Base-by-base conservation (phyloP, 2,797 vertebrate genomes). In the Pseudotriccus pelzelni region DNA sequence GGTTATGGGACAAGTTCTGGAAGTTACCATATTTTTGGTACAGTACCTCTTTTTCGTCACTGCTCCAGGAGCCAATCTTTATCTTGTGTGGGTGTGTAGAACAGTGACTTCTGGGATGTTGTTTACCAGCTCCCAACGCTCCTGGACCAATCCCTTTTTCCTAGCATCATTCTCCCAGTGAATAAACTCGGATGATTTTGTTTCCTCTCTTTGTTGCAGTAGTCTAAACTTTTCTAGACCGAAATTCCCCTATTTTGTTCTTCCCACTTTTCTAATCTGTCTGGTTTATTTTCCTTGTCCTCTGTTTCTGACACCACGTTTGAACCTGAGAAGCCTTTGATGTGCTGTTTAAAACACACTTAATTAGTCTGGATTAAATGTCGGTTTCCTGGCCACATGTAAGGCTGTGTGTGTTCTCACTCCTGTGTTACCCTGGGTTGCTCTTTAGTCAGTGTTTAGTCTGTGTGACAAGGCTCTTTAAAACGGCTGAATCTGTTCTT, bases 291-390 rank as follows among this genome's bases (percentile, higher is more conserved):
- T 94, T 82, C 19, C 41, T 27, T 52, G 69, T 69, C 67, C 34
- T 85, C 76, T 55, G 18, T 89, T 94, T 90, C 83, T 90, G 83
- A 67, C 55, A 82, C 44, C 23, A 76, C 28, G 62, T 91, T 81
- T 94, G 90, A 95, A 94, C 86, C 58, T 50, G 62, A 79, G 66
- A 88, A 43, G 50, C 14, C 87, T 94, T 93, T 95, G 89, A 87
- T 69, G 74, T 85, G 7, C 56, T 81, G 53, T 75, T 88, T 94
- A 69, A 87, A 87, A 53, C 52, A 44, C 21, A 12, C 27, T 75
- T 83, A 94, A 88, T 93, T 87, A 68, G 69, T 50, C 68, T 68
- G 85, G 80, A 75, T 93, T 84, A 91, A 90, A 66, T 91, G 62
- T 94, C 85, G 59, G 28, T 46, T 76, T 69, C 50, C n/a, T 50